phyloP scores from a whole-genome alignment of 2,797 vertebrate species.

The Champsocephalus esox region DNA sequence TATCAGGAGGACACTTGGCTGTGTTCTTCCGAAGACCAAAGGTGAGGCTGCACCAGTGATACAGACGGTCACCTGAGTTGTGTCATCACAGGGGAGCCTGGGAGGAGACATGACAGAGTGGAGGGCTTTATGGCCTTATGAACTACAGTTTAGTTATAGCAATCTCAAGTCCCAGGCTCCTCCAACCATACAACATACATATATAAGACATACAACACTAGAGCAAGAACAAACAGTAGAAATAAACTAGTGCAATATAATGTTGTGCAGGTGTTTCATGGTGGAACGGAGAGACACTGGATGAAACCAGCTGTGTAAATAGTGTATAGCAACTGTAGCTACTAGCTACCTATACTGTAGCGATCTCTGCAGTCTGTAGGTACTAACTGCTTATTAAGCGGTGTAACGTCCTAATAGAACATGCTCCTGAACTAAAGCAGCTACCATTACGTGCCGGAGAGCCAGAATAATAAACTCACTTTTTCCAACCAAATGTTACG shows the following conservation, averaged over 20 bases:
- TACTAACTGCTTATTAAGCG: not conserved
- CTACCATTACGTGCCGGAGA: not conserved
- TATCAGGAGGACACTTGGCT: not conserved
- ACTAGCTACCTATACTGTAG: not conserved
- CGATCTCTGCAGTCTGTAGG: not conserved
- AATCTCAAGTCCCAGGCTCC: too few relatives aligned
- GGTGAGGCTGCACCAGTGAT: slow-evolving; percentile 21
- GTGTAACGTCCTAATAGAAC: not conserved
- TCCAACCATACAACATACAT: too few relatives aligned
- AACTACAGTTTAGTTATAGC: too few relatives aligned
- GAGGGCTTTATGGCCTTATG: too few relatives aligned
- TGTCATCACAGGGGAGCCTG: slow-evolving; percentile 14
- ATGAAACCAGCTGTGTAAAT: not conserved
- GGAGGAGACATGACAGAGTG: not conserved
- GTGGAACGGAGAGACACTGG: not conserved
- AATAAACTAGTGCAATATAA: too few relatives aligned
- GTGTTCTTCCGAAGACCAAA: slow-evolving; percentile 44
- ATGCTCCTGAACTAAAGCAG: not conserved
- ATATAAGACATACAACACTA: too few relatives aligned
- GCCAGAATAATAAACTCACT: not conserved
- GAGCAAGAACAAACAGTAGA: too few relatives aligned
- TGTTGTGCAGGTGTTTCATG: not conserved
- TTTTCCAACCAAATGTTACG: not conserved
- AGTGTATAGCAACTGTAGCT: not conserved
- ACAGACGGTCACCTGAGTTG: not conserved